These are phyloP conservation scores for Drosophila anomelani DNA, from an alignment of 2,888 invertebrate species.

Conservation along the genomic window DNA sequence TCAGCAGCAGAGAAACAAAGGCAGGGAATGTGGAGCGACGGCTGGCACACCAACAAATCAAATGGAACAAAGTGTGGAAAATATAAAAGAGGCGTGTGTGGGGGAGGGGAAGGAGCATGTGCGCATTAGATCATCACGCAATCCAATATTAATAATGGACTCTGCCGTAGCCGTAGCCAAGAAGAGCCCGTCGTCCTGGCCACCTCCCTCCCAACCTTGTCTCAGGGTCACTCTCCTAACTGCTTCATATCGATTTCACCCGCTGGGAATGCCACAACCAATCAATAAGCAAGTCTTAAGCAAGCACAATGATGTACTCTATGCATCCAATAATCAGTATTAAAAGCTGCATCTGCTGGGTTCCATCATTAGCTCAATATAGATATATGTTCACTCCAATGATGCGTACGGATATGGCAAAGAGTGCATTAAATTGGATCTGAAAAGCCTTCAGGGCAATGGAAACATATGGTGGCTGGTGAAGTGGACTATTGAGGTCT, in stretches of 20 bases:
- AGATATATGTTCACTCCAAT: neutral
- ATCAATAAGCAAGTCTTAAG: conserved; percentile 62
- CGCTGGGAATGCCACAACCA: conserved; percentile 18
- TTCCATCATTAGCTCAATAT: conserved; percentile 40
- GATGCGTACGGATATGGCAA: neutral
- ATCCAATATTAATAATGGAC: conserved; percentile 53
- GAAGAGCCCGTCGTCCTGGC: conserved; percentile 34
- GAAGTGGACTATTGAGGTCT: neutral
- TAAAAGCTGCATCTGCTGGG: conserved; percentile 12
- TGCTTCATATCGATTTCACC: conserved; percentile 64
- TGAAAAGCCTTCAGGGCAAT: neutral
- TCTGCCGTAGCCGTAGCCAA: conserved; percentile 9
- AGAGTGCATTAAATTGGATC: conserved; percentile 2
- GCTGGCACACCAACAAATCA: conserved; percentile 13
- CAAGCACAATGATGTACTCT: conserved; percentile 33
- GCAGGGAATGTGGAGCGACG: conserved; percentile 43
- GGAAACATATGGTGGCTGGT: conserved; percentile 12
- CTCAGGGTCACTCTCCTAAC: conserved; percentile 63
- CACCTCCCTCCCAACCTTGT: conserved; percentile 31
- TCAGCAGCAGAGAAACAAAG: conserved; percentile 50
- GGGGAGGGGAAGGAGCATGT: neutral
- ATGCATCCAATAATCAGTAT: conserved; percentile 31
- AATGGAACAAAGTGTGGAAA: conserved; percentile 15
- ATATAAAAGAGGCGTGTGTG: neutral
- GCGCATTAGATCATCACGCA: conserved; percentile 65